Base-by-base conservation (phyloP, 2,888 invertebrate species). In the Blastobasis lacticolella region DNA sequence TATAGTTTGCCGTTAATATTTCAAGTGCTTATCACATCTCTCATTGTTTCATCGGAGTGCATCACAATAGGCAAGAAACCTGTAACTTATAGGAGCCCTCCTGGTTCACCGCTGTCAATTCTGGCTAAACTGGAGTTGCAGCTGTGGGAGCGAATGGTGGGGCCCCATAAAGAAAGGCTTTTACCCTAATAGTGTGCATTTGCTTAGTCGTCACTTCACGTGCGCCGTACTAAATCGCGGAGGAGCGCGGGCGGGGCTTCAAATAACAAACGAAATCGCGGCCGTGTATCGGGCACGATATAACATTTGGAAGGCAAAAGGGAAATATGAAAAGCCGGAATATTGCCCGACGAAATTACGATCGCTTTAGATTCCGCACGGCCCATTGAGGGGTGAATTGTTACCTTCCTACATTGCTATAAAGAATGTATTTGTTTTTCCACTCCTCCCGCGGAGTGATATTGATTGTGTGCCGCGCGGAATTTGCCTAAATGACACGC, bases 291-390 rank as follows among this genome's bases (percentile, higher is more conserved):
- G 79, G 75, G 78, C 73, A 69, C 75, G 72, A 76, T 78, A 79
- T 76, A 79, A 83, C 79, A 81, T 81, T 84, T 75, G 74, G 74
- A 67, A 76, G 74, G 81, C 74, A 80, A 81, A 77, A 78, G 74
- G 79, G 81, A 85, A 86, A 85, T 85, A 86, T 87, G 85, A 81
- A 83, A 86, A 83, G 79, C 77, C 79, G 68, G 80, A 84, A 85
- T 84, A 85, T 87, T 81, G 81, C 82, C 80, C 78, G 81, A 78
- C 84, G 75, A 84, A 84, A 87, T 87, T 86, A 85, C 85, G 81
- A 83, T 84, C 83, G 78, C 78, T 85, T 86, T 84, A 77, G 85
- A 85, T 82, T 84, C 81, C 75, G 67, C 75, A 78, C 80, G 78
- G 77, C 76, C 83, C 78, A 84, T 85, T 81, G 82, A 78, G 79